A percentile compares a stretch with the other conserved stretches of the same genome.
Conservation (phyloP, 37 sponge, comb jelly and placozoan genomes). For the Chondrilla cf. caribensis region DNA sequence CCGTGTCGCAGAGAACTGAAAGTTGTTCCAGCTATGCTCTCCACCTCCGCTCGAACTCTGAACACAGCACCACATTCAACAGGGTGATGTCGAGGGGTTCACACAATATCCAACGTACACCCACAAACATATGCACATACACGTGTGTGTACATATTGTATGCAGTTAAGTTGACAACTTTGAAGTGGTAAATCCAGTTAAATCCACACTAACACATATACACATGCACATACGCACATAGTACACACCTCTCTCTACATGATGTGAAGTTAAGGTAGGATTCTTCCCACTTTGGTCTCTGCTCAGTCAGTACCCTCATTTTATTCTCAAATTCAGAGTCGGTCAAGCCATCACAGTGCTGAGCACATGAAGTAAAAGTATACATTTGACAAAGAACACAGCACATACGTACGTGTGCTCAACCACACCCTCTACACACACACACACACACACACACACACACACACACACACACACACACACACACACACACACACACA, state of each 20-base stretch:
- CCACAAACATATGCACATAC: too few relatives aligned
- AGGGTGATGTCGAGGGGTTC: too few relatives aligned
- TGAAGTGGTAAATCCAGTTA: too few relatives aligned
- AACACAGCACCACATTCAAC: background rate
- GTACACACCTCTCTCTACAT: conserved; percentile 21
- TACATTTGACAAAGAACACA: background rate
- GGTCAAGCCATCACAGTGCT: conserved; percentile 43
- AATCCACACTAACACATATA: background rate
- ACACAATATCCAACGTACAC: background rate
- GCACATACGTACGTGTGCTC: too few relatives aligned
- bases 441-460: background rate
- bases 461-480: conserved; percentile 13
- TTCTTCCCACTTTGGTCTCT: conserved; percentile 45
- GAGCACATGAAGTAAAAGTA: background rate
- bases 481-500: conserved; percentile 10
- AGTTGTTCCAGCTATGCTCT: background rate
- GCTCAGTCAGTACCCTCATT: conserved; percentile 33
- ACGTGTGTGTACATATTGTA: too few relatives aligned
- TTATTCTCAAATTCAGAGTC: conserved; percentile 38
- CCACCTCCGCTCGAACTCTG: background rate
- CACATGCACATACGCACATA: background rate
- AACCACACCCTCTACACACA: background rate
- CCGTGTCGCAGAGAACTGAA: background rate
- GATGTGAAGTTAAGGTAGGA: conserved; percentile 50
- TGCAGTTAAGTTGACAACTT: too few relatives aligned